These are phyloP conservation scores for Phyllopteryx taeniolatus DNA, from an alignment of 2,113 vertebrate genomes.

Conservation along the genomic window DNA sequence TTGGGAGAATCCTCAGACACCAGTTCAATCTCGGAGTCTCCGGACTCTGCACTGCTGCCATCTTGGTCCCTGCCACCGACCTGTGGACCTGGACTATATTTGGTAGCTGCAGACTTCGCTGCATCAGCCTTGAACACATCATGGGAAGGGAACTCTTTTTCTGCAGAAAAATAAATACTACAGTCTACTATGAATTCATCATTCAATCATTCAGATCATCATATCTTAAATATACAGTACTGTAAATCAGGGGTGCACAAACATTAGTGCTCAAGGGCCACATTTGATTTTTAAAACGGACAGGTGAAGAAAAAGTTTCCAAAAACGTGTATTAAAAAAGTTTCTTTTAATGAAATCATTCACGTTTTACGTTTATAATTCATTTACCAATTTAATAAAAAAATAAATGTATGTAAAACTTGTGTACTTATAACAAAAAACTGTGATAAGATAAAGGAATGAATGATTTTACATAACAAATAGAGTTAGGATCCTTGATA, in stretches of 20 bases:
- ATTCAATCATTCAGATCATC: not conserved
- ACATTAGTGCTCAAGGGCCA: not conserved
- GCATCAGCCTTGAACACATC: conserved; percentile 60
- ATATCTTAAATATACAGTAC: not conserved
- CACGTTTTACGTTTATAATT: too few relatives aligned
- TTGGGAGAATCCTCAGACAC: conserved; percentile 86
- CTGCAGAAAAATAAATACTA: conserved; percentile 65
- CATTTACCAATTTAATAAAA: too few relatives aligned
- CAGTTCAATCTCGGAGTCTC: conserved; percentile 93
- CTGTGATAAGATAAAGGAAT: too few relatives aligned
- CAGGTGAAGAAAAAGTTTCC: not conserved
- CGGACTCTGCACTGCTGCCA: conserved; percentile 88
- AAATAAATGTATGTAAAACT: too few relatives aligned
- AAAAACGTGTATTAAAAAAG: too few relatives aligned
- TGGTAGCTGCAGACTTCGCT: conserved; percentile 51
- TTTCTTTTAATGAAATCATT: too few relatives aligned
- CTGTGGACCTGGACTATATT: conserved; percentile 51
- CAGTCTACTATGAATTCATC: not conserved
- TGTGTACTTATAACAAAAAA: too few relatives aligned
- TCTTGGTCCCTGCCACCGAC: conserved; percentile 74
- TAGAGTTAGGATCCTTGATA: not conserved
- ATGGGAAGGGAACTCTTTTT: conserved; percentile 67
- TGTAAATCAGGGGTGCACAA: too few relatives aligned
- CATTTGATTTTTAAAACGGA: not conserved
- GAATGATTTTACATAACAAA: too few relatives aligned